Conservation (phyloP, 2,797 vertebrate species). For the Pangasius mekongensis region DNA sequence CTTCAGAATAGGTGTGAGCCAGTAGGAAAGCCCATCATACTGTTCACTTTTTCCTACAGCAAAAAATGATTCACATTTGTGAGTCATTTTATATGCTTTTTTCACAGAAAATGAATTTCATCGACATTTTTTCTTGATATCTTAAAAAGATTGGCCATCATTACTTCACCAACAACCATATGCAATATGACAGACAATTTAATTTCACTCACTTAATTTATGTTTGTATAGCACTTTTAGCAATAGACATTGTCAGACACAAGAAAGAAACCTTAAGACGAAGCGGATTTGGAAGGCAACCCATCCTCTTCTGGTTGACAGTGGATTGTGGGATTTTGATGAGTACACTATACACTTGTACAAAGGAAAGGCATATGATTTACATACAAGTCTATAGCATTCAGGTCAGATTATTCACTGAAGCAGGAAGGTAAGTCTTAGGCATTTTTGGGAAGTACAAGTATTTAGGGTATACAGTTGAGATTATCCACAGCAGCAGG, state of each 20-base stretch:
- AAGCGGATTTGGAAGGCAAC: not conserved
- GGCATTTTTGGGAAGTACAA: not conserved
- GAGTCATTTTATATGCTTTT: not conserved
- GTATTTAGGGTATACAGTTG: not conserved
- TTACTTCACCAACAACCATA: not conserved
- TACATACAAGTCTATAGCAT: not conserved
- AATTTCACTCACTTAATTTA: not conserved
- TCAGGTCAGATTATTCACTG: not conserved
- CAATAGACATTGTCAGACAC: not conserved
- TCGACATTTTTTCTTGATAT: not conserved
- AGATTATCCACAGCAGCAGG: not conserved
- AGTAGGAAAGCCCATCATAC: not conserved
- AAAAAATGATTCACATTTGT: not conserved
- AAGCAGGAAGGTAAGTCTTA: not conserved
- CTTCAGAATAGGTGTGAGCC: conserved; percentile 5
- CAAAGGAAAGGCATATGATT: not conserved
- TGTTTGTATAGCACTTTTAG: not conserved
- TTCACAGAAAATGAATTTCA: not conserved
- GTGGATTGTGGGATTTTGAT: not conserved
- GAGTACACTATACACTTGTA: not conserved
- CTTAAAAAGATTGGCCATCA: not conserved
- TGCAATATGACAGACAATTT: not conserved
- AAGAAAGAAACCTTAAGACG: not conserved
- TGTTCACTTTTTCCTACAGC: not conserved
- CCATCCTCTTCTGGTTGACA: not conserved